Evolutionary conservation across 1,140 invertebrate genomes (phyloP).

Genomic region (Elymnias hypermnestra): DNA sequence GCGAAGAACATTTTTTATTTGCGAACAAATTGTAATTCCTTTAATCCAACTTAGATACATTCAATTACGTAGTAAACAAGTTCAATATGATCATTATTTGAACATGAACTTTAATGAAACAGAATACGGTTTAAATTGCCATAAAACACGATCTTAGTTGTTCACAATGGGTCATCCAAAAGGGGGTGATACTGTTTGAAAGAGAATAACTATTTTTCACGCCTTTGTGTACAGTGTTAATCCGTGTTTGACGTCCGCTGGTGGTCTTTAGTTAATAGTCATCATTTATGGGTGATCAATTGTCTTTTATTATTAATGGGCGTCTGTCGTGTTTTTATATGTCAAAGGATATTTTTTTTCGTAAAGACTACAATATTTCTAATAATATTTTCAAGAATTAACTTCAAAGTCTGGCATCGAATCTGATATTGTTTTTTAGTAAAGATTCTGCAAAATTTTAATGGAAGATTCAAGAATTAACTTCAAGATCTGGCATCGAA

Average conservation of each 20-base stretch:
- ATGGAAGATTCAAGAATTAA: too few species aligned
- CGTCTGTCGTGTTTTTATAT: background rate
- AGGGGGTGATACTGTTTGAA: slow-evolving; percentile 49
- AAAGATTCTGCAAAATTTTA: too few species aligned
- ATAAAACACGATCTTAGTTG: background rate
- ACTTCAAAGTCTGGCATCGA: too few species aligned
- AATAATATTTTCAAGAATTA: too few species aligned
- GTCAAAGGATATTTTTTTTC: too few species aligned
- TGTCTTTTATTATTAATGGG: slow-evolving; percentile 28
- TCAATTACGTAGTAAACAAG: slow-evolving; percentile 64
- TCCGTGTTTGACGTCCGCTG: slow-evolving; percentile 62
- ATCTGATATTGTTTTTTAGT: too few species aligned
- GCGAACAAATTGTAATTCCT: slow-evolving; percentile 68
- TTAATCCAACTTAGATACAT: slow-evolving; percentile 70
- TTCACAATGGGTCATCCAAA: slow-evolving; percentile 27
- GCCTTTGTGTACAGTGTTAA: slow-evolving; percentile 57
- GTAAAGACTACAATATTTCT: too few species aligned
- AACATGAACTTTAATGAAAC: slow-evolving; percentile 20
- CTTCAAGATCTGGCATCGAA: too few species aligned
- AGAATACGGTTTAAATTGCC: slow-evolving; percentile 21
- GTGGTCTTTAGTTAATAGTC: slow-evolving; percentile 55
- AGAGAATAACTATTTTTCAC: slow-evolving; percentile 62
- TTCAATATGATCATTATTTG: slow-evolving; percentile 7
- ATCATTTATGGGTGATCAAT: slow-evolving; percentile 36
- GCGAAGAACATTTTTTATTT: slow-evolving; percentile 55